Conservation (phyloP, 2,113 vertebrate species). For the Laticauda colubrina region DNA sequence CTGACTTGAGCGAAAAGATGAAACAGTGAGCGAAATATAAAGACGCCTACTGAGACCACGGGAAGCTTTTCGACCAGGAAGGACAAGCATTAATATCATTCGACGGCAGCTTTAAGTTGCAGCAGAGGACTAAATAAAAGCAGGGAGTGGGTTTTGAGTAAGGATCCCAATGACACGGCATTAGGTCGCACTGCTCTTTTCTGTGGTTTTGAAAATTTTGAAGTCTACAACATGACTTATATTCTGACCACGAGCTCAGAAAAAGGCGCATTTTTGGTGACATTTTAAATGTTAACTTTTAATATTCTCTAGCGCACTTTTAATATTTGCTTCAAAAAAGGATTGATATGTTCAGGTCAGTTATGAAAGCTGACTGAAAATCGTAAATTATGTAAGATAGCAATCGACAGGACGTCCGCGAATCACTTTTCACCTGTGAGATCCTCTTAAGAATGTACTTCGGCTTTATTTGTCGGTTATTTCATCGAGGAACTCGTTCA, state of each 20-base stretch:
- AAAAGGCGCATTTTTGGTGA: background rate
- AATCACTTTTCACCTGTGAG: background rate
- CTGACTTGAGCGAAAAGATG: background rate
- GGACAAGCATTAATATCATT: background rate
- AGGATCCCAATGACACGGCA: background rate
- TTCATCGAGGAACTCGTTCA: background rate
- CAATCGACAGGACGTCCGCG: background rate
- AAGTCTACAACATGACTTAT: background rate
- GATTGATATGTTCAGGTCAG: background rate
- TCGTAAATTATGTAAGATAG: background rate
- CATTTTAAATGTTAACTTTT: background rate
- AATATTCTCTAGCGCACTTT: background rate
- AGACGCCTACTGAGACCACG: background rate
- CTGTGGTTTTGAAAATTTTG: background rate
- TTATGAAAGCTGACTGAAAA: background rate
- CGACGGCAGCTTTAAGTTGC: background rate
- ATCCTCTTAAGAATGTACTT: background rate
- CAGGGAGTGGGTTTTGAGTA: background rate
- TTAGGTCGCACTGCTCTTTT: background rate
- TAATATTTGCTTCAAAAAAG: background rate
- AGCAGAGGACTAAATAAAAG: background rate
- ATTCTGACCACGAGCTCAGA: background rate
- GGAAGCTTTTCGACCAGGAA: background rate
- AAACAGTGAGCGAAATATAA: fast-evolving
- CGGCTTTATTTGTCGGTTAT: background rate